Conservation (phyloP, 1,140 invertebrate genomes). For the Hesperophylax magnus region DNA sequence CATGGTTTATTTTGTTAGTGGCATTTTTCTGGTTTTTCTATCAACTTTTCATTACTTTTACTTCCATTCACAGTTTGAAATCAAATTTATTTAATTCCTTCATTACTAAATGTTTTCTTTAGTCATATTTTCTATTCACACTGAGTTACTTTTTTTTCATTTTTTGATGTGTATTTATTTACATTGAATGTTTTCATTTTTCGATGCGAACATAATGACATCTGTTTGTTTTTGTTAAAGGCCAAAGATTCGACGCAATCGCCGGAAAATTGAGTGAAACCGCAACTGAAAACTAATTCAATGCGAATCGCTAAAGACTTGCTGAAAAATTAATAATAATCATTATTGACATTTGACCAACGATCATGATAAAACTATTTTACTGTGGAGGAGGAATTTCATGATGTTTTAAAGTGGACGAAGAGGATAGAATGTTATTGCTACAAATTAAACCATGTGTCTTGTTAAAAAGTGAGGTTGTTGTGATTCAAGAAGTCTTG, state of each 20-base stretch:
- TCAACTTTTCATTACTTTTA: too few species aligned
- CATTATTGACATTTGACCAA: background rate
- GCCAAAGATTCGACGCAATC: background rate
- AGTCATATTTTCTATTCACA: background rate
- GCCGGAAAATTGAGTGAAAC: conserved; percentile 1
- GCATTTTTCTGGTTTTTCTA: too few species aligned
- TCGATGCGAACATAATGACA: background rate
- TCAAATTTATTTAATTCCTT: background rate
- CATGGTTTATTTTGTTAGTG: conserved; percentile 11
- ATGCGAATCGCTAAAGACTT: too few species aligned
- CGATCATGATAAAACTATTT: background rate
- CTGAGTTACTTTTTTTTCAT: background rate
- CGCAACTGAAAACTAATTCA: background rate
- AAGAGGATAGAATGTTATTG: background rate
- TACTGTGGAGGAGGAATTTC: background rate
- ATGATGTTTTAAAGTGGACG: background rate
- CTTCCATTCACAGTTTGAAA: too few species aligned
- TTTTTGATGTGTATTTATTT: background rate
- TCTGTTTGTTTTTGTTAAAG: conserved; percentile 4
- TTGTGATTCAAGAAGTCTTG: background rate
- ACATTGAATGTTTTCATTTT: background rate
- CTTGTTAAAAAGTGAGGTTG: conserved; percentile 4
- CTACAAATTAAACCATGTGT: conserved; percentile 15
- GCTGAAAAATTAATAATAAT: too few species aligned
- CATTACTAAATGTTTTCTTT: background rate